phyloP scores from a whole-genome alignment of 2,113 vertebrate genomes.

The Perca fluviatilis region DNA sequence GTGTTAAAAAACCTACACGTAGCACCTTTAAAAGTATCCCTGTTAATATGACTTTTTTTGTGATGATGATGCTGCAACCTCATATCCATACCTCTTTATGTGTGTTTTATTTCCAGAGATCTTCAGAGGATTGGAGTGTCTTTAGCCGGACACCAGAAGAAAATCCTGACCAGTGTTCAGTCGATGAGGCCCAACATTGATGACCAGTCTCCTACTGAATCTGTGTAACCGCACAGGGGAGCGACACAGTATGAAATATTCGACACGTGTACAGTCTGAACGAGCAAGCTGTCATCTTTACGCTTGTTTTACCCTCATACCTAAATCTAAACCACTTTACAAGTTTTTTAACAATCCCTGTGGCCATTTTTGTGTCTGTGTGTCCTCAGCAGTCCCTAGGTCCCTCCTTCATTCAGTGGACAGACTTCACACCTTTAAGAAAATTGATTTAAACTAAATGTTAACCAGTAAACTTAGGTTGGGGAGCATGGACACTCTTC shows the following conservation, averaged over 20 bases:
- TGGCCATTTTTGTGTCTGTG: conserved; percentile 20
- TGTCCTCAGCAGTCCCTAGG: not conserved
- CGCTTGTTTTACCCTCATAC: conserved; percentile 6
- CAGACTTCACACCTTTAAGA: conserved; percentile 8
- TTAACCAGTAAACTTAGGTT: no score
- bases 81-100: not conserved
- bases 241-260: not conserved
- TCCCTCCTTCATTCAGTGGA: conserved; percentile 5
- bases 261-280: conserved; percentile 29
- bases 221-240: conserved; percentile 59
- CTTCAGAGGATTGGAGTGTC: conserved; percentile 96
- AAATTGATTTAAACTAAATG: conserved; percentile 2
- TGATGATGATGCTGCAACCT: not conserved
- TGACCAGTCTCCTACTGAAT: conserved; percentile 89
- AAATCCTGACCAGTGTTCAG: conserved; percentile 97
- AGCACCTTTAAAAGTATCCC: not conserved
- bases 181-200: conserved; percentile 92
- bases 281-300: conserved; percentile 13
- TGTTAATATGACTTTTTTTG: not conserved
- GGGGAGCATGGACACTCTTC: no score
- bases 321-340: not conserved
- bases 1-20: conserved; percentile 4
- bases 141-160: conserved; percentile 98
- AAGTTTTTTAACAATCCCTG: conserved; percentile 22
- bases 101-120: conserved; percentile 84